Evolutionary conservation across 1,140 invertebrate species (phyloP).

Genomic region (Hyphantria cunea): DNA sequence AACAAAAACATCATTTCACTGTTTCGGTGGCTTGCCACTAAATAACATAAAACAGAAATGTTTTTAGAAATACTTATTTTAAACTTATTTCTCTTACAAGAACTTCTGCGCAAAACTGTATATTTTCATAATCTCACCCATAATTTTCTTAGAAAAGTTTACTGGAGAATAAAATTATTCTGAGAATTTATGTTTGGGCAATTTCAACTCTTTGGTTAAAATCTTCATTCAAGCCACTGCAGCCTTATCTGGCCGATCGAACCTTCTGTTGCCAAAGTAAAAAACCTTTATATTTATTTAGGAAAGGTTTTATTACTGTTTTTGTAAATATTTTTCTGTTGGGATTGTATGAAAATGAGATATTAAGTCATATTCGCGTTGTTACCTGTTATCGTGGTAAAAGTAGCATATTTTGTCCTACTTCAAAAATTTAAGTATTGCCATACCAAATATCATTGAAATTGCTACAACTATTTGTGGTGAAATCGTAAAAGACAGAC

Average conservation of each 20-base stretch:
- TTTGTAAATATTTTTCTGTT: conserved; percentile 12
- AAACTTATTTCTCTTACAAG: conserved; percentile 4
- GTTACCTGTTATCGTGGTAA: no score
- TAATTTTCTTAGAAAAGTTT: conserved; percentile 18
- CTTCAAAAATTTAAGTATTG: no score
- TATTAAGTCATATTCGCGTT: no score
- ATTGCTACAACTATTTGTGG: no score
- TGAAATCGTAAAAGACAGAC: no score
- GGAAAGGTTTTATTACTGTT: conserved; percentile 21
- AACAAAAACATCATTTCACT: no score
- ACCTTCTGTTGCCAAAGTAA: conserved; percentile 13
- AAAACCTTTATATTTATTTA: conserved; percentile 13
- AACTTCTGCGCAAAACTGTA: conserved; percentile 4
- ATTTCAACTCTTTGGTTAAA: conserved; percentile 24
- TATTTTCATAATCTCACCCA: conserved; percentile 2
- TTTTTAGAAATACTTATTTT: background rate
- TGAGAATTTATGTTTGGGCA: conserved; percentile 23
- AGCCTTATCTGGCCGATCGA: conserved; percentile 17
- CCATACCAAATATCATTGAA: no score
- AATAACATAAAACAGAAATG: no score
- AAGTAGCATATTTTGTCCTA: no score
- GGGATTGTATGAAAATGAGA: background rate
- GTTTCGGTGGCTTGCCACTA: no score
- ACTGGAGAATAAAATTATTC: conserved; percentile 9
- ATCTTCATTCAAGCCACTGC: conserved; percentile 17